Evolutionary conservation across 2,113 vertebrate genomes (phyloP).

Genomic region (Solea senegalensis): DNA sequence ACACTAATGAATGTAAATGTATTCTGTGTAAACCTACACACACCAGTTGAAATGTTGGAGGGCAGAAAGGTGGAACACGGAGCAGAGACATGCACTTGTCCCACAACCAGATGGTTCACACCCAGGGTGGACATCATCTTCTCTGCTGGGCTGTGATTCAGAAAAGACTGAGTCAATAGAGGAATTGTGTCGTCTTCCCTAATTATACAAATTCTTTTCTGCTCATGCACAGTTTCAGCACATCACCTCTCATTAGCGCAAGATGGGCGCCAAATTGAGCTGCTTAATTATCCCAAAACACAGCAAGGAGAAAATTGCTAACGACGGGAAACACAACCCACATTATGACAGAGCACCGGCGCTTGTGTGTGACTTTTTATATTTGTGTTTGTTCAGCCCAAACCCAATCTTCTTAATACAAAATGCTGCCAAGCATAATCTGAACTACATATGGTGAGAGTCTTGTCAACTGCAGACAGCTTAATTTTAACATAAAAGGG

Average conservation of each 20-base stretch:
- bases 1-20: slow-evolving; percentile 63
- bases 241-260: slow-evolving; percentile 59
- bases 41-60: slow-evolving; percentile 39
- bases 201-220: slow-evolving; percentile 42
- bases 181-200: slow-evolving; percentile 52
- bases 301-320: slow-evolving; percentile 50
- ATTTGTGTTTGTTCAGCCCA: background rate
- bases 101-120: background rate
- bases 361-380: background rate
- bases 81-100: slow-evolving; percentile 2
- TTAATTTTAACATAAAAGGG: slow-evolving; percentile 78
- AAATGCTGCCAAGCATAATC: slow-evolving; percentile 46
- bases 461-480: slow-evolving; percentile 76
- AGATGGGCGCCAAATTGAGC: slow-evolving; percentile 58
- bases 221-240: slow-evolving; percentile 39
- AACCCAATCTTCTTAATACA: slow-evolving; percentile 27
- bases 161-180: slow-evolving; percentile 16
- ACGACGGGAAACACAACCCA: slow-evolving; percentile 46
- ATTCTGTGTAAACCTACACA: slow-evolving; percentile 47
- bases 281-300: slow-evolving; percentile 62
- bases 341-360: slow-evolving; percentile 23
- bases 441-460: slow-evolving; percentile 75
- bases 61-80: slow-evolving; percentile 12
- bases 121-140: slow-evolving; percentile 9
- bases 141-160: background rate